phyloP scores from a whole-genome alignment of 2,113 vertebrate species.

The Cynopterus brachyotis region DNA sequence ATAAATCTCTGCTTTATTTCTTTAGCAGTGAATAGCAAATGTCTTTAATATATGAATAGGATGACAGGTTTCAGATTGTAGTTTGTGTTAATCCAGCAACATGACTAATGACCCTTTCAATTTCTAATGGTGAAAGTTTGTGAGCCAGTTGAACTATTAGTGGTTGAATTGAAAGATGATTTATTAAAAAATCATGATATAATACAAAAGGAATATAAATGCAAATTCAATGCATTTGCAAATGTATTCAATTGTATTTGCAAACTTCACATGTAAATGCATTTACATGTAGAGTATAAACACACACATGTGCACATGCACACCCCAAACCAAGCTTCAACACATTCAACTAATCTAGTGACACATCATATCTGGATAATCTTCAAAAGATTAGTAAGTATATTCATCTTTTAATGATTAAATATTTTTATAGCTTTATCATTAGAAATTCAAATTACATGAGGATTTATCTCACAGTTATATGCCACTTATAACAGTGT shows the following conservation, averaged over 20 bases:
- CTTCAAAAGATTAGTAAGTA: not conserved
- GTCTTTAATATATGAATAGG: not conserved
- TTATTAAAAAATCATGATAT: not conserved
- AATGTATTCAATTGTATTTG: too few relatives aligned
- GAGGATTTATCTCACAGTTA: not conserved
- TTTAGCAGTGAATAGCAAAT: not conserved
- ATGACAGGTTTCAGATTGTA: slow-evolving; percentile 21
- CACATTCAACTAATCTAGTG: not conserved
- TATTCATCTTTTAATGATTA: not conserved
- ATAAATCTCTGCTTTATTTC: not conserved
- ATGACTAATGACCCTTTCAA: slow-evolving; percentile 57
- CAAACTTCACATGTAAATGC: not conserved
- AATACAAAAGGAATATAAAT: not conserved
- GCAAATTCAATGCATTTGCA: too few relatives aligned
- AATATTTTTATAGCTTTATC: not conserved
- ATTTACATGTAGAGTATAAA: not conserved
- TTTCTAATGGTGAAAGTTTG: slow-evolving; percentile 46
- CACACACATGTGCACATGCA: not conserved
- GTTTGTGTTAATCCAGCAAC: not conserved
- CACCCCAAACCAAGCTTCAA: not conserved
- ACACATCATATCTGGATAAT: not conserved
- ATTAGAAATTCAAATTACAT: not conserved
- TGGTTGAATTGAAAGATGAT: slow-evolving; percentile 19
- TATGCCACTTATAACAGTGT: not conserved
- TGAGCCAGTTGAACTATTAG: slow-evolving; percentile 5